These are phyloP conservation scores for Sitta europaea DNA, from an alignment of 2,113 vertebrate species.

Conservation along the genomic window DNA sequence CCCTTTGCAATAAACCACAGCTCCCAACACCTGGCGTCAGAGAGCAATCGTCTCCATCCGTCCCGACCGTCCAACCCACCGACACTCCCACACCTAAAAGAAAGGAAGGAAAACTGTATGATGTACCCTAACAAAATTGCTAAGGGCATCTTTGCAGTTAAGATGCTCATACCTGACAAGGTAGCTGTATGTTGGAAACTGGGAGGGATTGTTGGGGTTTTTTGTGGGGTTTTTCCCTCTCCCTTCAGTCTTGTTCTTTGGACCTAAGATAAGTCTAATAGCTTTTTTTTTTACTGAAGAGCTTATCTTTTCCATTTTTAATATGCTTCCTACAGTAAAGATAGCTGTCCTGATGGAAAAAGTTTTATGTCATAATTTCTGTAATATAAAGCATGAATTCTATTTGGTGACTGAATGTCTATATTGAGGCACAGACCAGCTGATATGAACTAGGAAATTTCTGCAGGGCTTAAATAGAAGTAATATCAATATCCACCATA, in stretches of 20 bases:
- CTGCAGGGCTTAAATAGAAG: background rate
- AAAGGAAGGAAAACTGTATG: background rate
- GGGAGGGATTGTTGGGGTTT: background rate
- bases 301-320: conserved; percentile 42
- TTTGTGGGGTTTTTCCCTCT: background rate
- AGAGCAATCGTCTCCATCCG: too few species aligned
- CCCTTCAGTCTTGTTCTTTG: background rate
- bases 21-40: too few species aligned
- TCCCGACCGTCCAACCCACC: too few species aligned
- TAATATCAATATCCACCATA: background rate
- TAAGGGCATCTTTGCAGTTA: background rate
- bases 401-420: background rate
- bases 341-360: background rate
- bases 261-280: background rate
- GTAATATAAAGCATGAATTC: background rate
- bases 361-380: conserved; percentile 3
- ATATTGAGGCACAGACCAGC: background rate
- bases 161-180: background rate
- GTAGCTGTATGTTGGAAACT: background rate
- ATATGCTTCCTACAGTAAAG: background rate
- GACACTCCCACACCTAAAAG: too few species aligned
- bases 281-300: background rate
- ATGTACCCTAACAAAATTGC: background rate
- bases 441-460: background rate
- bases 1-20: too few species aligned